Base-by-base conservation (phyloP, 2,888 invertebrate species). In the Entomobrya multifasciata region DNA sequence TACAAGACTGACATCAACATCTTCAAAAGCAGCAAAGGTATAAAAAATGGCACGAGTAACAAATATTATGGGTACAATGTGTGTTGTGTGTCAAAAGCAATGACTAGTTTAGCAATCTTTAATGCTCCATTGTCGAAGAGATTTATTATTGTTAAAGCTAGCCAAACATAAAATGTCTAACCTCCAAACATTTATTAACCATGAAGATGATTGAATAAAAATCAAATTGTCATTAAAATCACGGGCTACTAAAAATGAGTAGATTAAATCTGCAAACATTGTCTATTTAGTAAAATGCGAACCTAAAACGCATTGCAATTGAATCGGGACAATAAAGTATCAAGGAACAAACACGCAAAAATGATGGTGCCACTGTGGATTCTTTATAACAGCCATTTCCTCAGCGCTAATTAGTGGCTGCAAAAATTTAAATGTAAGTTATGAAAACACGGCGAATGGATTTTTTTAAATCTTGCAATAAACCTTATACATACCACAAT, bases 1-100 rank as follows among this genome's bases (percentile, higher is more conserved):
- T 60, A 85, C 85, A 85, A 62, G 49, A 78, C 65, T 62, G 84
- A 77, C 84, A 67, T 72, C 85, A 79, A 65, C 78, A 84, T 36
- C 36, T 4, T 36, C 36, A 36, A 6, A 4, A 36, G 4, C 22
- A 20, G 30, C 65, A 60, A 10, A 8, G 49, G 25, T 52, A 52
- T 17, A 17, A n/a, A n/a, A n/a, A n/a, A n/a, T n/a, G 13, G 36
- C 36, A 36, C 36, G 36, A 36, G 36, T 8, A 47, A 13, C 47
- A 13, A 8, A 47, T 11, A 47, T n/a, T n/a, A n/a, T n/a, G n/a
- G n/a, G n/a, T n/a, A n/a, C 36, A 36, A 36, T 36, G 36, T 36
- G 36, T 36, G 49, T n/a, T 15, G 49, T 49, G 13, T n/a, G 13
- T 15, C 13, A 49, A 8, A 49, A 49, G 15, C 5, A 49, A 15